Evolutionary conservation across 2,888 invertebrate genomes (phyloP).

Genomic region (Xestia c-nigrum): DNA sequence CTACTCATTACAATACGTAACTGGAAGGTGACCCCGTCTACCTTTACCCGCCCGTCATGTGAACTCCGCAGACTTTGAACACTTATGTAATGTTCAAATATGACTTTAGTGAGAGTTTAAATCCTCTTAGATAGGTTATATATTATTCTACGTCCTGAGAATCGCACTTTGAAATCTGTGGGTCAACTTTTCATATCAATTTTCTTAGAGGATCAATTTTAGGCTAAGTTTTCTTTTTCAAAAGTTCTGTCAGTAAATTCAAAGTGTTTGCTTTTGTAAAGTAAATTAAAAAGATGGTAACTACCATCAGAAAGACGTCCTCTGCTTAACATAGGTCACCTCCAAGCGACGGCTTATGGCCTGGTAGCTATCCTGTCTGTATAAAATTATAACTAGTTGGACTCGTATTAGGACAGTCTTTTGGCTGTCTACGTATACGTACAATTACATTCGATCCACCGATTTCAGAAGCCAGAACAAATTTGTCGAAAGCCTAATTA

Average conservation of each 20-base stretch:
- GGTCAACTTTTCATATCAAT: not conserved
- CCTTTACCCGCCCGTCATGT: slow-evolving; percentile 67
- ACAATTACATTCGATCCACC: not conserved
- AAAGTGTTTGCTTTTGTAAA: not conserved
- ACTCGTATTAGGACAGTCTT: not conserved
- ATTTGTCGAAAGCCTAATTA: not conserved
- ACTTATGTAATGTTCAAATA: slow-evolving; percentile 42
- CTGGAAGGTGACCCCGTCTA: slow-evolving; percentile 75
- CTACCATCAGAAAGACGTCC: not conserved
- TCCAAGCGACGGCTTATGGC: not conserved
- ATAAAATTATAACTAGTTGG: not conserved
- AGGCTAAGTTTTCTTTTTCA: not conserved
- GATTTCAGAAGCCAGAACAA: not conserved
- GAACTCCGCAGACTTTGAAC: slow-evolving; percentile 57
- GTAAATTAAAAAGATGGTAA: not conserved
- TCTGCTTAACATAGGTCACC: not conserved
- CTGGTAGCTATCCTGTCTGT: not conserved
- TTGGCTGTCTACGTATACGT: not conserved
- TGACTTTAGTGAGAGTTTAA: slow-evolving; percentile 30
- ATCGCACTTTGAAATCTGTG: not conserved
- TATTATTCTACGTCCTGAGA: slow-evolving; percentile 10
- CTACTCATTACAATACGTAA: slow-evolving; percentile 53
- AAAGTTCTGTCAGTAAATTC: not conserved
- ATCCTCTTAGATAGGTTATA: not conserved
- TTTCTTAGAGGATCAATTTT: not conserved